Evolutionary conservation across 2,888 invertebrate genomes (phyloP).

Genomic region (Caenorhabditis virilis): DNA sequence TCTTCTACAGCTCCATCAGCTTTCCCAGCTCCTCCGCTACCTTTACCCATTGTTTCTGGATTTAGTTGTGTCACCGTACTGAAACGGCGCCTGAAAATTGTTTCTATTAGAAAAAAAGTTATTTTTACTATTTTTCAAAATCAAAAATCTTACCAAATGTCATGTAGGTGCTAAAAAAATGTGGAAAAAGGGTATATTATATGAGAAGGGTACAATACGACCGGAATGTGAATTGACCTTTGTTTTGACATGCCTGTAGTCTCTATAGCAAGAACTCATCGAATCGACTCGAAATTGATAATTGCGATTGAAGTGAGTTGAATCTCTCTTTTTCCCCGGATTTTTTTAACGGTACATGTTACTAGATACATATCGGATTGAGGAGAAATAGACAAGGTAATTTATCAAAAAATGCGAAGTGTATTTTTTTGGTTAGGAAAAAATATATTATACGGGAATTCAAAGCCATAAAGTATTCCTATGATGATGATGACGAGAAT

Average conservation of each 20-base stretch:
- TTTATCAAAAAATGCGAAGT: too few species aligned
- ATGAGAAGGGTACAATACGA: conserved; percentile 2
- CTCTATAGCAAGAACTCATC: conserved; percentile 21
- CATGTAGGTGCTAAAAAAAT: conserved; percentile 34
- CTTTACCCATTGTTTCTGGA: conserved; percentile 48
- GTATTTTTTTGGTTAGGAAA: too few species aligned
- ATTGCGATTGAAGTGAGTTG: conserved; percentile 19
- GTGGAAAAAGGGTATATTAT: conserved; percentile 6
- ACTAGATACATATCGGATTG: background rate
- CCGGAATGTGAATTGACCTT: conserved; percentile 11
- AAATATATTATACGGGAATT: too few species aligned
- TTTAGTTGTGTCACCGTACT: conserved; percentile 64
- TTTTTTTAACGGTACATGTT: background rate
- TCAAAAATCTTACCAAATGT: conserved; percentile 38
- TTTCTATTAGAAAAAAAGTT: background rate
- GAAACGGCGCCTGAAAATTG: conserved; percentile 58
- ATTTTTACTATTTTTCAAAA: too few species aligned
- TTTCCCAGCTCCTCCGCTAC: background rate
- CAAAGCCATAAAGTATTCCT: too few species aligned
- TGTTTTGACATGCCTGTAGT: background rate
- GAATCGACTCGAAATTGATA: conserved; percentile 45
- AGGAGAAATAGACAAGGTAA: too few species aligned
- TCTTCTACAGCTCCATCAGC: background rate
- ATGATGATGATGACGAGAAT: too few species aligned
- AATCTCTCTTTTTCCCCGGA: background rate